These are phyloP conservation scores for Danaus melanippus DNA, from an alignment of 1,140 invertebrate species.

Conservation along the genomic window DNA sequence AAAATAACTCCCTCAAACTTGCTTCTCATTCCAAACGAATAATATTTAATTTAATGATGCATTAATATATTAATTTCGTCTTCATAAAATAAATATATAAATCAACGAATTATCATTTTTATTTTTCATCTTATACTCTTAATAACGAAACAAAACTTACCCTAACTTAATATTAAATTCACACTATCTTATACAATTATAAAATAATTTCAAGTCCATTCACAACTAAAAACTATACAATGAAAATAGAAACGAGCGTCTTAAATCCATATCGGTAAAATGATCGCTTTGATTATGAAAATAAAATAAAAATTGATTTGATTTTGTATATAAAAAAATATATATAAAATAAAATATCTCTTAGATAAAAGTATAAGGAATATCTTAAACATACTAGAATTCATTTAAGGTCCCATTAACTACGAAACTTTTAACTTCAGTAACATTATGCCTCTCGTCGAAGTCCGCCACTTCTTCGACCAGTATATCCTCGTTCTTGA, in stretches of 20 bases:
- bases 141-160: constrained; percentile 25
- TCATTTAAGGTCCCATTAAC: constrained; percentile 47
- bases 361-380: not conserved
- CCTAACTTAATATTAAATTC: constrained; percentile 9
- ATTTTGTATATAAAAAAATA: constrained; percentile 33
- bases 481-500: constrained; percentile 58
- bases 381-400: constrained; percentile 20
- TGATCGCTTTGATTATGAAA: not conserved
- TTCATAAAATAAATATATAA: constrained; percentile 44
- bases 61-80: constrained; percentile 55
- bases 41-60: constrained; percentile 25
- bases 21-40: constrained; percentile 16
- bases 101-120: constrained; percentile 28
- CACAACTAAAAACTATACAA: not conserved
- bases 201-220: constrained; percentile 1
- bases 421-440: constrained; percentile 56
- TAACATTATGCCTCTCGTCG: constrained; percentile 43
- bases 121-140: constrained; percentile 15
- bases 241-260: no score
- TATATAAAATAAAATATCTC: constrained; percentile 32
- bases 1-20: constrained; percentile 9
- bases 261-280: no score
- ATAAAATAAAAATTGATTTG: constrained; percentile 20
- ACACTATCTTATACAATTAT: not conserved
- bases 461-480: constrained; percentile 54